Evolutionary conservation across 2,797 vertebrate species (phyloP), one percentile per base, ranked within the genome.

Genomic region (Phalanger gymnotis): DNA sequence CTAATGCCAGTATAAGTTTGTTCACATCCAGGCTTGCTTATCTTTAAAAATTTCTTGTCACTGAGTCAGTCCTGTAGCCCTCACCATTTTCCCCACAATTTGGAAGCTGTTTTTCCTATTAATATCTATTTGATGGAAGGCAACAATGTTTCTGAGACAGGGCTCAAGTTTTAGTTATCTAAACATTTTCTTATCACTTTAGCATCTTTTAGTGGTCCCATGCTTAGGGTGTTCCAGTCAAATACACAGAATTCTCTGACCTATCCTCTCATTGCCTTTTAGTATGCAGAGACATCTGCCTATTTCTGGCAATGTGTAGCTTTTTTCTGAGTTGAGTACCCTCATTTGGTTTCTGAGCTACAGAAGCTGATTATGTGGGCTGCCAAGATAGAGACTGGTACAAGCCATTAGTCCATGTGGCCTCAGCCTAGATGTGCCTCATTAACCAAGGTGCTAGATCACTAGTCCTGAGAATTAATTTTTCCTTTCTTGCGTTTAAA

Each of bases 71-170:
- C 7, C 2, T 58, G 53, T 1, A 31, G 31, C 0, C 7, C 0
- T 3, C 10, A 1, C 19, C 5, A 5, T 54, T 53, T 12, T 27
- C 5, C 0, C 2, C 7, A 2, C 25, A 5, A 7, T 54, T 56
- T 14, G 47, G 3, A 90, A 14, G 0, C 16, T 47, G n/a, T 4
- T 27, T 81, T 47, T 27, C 73, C 6, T n/a, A 73, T 10, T 6
- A 73, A 40, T 73, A 73, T 73, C n/a, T 16, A 81, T 81, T 81
- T 81, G 73, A 27, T 47, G 40, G 73, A 47, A 27, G 19, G 5
- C 61, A 66, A 66, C 28, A n/a, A 19, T 66, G n/a, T 66, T 66
- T 66, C 61, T n/a, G 34, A n/a, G 34, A 66, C 19, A 19, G 31
- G 30, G 57, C 31, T 58, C 30, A 58, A 58, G 3, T 34, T 34